Percentiles rank a stretch among this genome's conserved stretches.
Conservation (phyloP, 2,113 vertebrate species). For the Mormyrus iriodes region DNA sequence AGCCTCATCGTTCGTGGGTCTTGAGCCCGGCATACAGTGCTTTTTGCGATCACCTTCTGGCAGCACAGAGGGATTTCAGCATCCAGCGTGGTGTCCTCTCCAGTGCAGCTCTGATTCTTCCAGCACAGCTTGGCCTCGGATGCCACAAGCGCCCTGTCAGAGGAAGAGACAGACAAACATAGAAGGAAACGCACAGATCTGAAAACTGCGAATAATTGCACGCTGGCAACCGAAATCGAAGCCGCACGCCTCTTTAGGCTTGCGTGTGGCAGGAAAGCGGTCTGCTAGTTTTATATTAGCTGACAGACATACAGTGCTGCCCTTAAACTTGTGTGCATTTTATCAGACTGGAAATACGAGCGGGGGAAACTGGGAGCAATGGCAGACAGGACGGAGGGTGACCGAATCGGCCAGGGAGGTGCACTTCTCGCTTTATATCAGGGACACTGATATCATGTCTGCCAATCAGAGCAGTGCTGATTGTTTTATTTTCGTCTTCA, state of each 20-base stretch:
- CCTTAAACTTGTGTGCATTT: slow-evolving; percentile 38
- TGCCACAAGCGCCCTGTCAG: slow-evolving; percentile 23
- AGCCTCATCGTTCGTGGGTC: background rate
- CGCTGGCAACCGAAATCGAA: slow-evolving; percentile 33
- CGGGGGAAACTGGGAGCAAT: slow-evolving; percentile 21
- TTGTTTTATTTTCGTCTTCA: background rate
- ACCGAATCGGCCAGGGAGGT: background rate
- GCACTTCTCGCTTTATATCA: background rate
- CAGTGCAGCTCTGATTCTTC: slow-evolving; percentile 14
- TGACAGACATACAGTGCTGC: slow-evolving; percentile 36
- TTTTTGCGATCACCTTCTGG: background rate
- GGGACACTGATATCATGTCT: background rate
- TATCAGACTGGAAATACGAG: slow-evolving; percentile 44
- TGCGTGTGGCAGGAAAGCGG: slow-evolving; percentile 31
- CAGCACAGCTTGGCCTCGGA: slow-evolving; percentile 22
- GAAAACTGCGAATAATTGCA: slow-evolving; percentile 46
- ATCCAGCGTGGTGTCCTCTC: background rate
- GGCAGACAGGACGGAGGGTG: slow-evolving; percentile 14
- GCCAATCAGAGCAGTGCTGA: background rate
- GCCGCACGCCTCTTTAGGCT: slow-evolving; percentile 28
- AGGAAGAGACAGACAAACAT: slow-evolving; percentile 36
- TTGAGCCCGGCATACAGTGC: background rate
- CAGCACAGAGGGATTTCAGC: background rate
- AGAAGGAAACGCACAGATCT: slow-evolving; percentile 37
- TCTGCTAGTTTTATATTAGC: slow-evolving; percentile 41